A percentile compares a stretch with the other conserved stretches of the same genome.
phyloP scores from a whole-genome alignment of 1,140 invertebrate species.

The Hyphantria cunea region DNA sequence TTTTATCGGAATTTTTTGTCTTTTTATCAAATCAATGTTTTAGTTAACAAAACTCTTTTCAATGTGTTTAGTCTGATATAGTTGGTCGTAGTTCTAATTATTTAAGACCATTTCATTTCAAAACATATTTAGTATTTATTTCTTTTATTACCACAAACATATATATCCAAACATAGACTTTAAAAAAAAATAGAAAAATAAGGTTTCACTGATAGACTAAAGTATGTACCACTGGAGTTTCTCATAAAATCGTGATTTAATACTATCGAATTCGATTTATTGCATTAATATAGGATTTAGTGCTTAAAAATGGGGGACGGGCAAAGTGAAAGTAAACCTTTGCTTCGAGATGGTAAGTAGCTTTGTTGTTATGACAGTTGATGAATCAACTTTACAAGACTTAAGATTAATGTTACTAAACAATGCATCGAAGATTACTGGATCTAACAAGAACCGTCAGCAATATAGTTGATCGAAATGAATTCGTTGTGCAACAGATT shows the following conservation, averaged over 20 bases:
- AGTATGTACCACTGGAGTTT: conserved; percentile 22
- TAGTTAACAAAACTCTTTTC: too few species aligned
- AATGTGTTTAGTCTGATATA: too few species aligned
- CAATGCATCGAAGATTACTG: conserved; percentile 51
- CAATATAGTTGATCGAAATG: conserved; percentile 24
- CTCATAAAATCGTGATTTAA: conserved; percentile 41
- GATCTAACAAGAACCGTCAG: conserved; percentile 26
- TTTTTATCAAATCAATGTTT: too few species aligned
- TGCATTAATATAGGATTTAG: conserved; percentile 34
- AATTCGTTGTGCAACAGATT: conserved; percentile 43
- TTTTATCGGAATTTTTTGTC: too few species aligned
- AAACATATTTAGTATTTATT: too few species aligned
- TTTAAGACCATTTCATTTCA: too few species aligned
- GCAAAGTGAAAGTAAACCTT: conserved; percentile 73
- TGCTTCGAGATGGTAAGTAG: conserved; percentile 65
- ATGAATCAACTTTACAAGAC: conserved; percentile 74
- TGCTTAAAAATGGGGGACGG: conserved; percentile 64
- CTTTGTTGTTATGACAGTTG: conserved; percentile 73
- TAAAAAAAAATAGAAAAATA: conserved; percentile 23
- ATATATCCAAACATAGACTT: neutral
- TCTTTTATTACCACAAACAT: too few species aligned
- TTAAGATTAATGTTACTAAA: conserved; percentile 71
- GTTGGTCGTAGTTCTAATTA: too few species aligned
- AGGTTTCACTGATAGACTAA: conserved; percentile 20
- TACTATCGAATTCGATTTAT: conserved; percentile 38